Base-by-base conservation (phyloP, 2,888 invertebrate species). In the Ennomos erosarius region DNA sequence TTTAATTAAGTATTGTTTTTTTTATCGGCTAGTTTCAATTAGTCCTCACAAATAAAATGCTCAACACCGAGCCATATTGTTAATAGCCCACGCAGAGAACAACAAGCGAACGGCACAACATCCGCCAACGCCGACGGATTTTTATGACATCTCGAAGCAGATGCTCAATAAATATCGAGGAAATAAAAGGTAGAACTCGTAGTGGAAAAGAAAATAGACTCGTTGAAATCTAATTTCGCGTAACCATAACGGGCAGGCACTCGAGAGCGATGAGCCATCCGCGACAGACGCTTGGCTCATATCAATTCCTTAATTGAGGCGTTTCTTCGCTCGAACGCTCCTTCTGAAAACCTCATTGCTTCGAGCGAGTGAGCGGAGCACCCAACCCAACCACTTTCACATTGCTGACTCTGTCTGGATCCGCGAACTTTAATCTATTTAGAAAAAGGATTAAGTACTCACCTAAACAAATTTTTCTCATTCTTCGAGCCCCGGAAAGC, bases 151-250 rank as follows among this genome's bases (percentile, higher is more conserved):
- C 70, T 69, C 65, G 57, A 65, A 62, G 68, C 69, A 73, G 70
- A 64, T 70, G 69, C 76, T 81, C 81, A 79, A 83, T 81, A 81
- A 81, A 79, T 78, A 81, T 80, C 74, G 76, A 76, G 78, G 73
- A 85, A 86, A 88, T 87, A 90, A 89, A 85, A 87, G 83, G 79
- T 82, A 78, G 59, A 78, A 79, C 72, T 73, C 78, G 74, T 79
- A 75, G 78, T 78, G 75, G 77, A 73, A 78, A 83, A 84, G 84
- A 88, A 89, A 88, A 86, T 82, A 76, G 88, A 85, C 90, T 92
- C 83, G 88, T 93, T 93, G 87, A 93, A 91, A 93, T 92, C 93
- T 93, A 93, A 93, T 93, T 93, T 93, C 90, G 87, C 92, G 90
- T 86, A 85, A 87, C 86, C 88, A 86, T 86, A 90, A 90, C 88